Conservation (phyloP, 1,140 invertebrate species). For the Dinoponera quadriceps region DNA sequence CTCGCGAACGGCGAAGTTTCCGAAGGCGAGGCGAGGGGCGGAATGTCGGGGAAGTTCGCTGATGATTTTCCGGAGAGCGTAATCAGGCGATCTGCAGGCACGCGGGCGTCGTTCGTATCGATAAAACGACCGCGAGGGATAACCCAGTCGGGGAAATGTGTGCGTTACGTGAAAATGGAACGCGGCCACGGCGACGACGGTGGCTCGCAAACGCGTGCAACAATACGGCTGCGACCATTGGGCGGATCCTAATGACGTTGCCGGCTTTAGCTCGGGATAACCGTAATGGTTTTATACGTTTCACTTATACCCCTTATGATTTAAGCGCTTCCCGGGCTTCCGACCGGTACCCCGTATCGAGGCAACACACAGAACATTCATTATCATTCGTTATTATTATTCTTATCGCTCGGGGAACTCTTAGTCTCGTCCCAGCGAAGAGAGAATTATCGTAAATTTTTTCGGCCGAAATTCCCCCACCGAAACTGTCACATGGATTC, state of each 20-base stretch:
- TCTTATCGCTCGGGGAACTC: not conserved
- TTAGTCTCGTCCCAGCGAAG: too few species aligned
- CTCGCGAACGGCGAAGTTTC: slow-evolving; percentile 29
- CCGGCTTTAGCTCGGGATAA: slow-evolving; percentile 70
- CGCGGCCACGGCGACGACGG: not conserved
- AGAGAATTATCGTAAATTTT: too few species aligned
- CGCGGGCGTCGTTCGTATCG: slow-evolving; percentile 36
- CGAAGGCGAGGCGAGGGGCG: slow-evolving; percentile 5
- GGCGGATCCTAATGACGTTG: slow-evolving; percentile 69
- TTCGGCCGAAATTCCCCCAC: too few species aligned
- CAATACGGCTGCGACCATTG: slow-evolving; percentile 67
- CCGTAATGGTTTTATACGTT: slow-evolving; percentile 74
- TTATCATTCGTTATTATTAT: slow-evolving; percentile 29
- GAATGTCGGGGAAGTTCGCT: slow-evolving; percentile 50
- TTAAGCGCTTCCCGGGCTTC: slow-evolving; percentile 47
- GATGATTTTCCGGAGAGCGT: slow-evolving; percentile 53
- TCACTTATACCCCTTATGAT: slow-evolving; percentile 69
- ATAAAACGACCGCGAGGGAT: slow-evolving; percentile 57
- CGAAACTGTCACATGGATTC: too few species aligned
- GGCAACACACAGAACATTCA: slow-evolving; percentile 33
- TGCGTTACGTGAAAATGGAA: slow-evolving; percentile 65
- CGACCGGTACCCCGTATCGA: slow-evolving; percentile 8
- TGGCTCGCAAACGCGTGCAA: slow-evolving; percentile 49
- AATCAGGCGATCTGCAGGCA: slow-evolving; percentile 51
- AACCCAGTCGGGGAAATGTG: slow-evolving; percentile 37